Evolutionary conservation across 2,888 invertebrate species (phyloP).

Genomic region (Tricholauxania praeusta): DNA sequence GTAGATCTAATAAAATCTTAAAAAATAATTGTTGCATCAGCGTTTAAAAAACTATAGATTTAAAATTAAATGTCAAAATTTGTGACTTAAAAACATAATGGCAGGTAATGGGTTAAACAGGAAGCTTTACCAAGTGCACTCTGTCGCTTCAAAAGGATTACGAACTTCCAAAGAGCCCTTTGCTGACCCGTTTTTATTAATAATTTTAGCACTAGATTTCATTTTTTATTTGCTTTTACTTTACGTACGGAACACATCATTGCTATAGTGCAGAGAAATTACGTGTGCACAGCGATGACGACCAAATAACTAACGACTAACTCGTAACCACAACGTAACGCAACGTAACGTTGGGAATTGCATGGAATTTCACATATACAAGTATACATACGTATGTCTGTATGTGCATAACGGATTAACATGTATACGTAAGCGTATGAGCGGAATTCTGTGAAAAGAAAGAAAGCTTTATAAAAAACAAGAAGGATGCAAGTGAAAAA

Average conservation of each 20-base stretch:
- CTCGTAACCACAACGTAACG: constrained; percentile 15
- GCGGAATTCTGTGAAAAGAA: too few relatives aligned
- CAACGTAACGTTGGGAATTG: background rate
- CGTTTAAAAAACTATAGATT: background rate
- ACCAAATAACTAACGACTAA: constrained; percentile 20
- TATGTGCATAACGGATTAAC: background rate
- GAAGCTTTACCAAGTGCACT: constrained; percentile 11
- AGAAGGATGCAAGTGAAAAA: background rate
- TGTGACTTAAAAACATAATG: background rate
- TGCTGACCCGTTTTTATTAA: constrained; percentile 27
- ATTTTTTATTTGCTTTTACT: too few relatives aligned
- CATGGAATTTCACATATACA: background rate
- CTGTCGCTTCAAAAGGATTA: background rate
- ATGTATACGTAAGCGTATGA: background rate
- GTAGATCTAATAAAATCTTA: too few relatives aligned
- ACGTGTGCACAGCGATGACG: too few relatives aligned
- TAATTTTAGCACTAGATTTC: background rate
- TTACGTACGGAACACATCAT: background rate
- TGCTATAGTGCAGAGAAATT: background rate
- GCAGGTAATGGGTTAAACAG: background rate
- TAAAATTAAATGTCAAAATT: background rate
- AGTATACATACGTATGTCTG: background rate
- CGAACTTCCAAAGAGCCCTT: background rate
- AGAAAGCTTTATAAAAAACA: too few relatives aligned
- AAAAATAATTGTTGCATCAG: background rate